These are phyloP conservation scores for Pinna nobilis DNA, from an alignment of 1,140 invertebrate genomes.

Conservation along the genomic window DNA sequence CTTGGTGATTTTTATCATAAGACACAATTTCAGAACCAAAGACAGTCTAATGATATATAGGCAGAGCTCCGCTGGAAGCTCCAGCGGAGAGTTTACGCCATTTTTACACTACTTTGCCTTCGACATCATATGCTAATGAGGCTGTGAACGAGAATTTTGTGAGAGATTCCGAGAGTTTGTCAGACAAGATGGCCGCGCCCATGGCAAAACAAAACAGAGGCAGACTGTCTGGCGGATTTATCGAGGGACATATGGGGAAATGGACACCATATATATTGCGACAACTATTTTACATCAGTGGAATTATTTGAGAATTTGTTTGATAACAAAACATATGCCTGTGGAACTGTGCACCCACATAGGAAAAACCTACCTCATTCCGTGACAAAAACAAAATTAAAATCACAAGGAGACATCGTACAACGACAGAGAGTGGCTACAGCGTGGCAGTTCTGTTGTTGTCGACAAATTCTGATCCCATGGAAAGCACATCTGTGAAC, in stretches of 20 bases:
- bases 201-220: not conserved
- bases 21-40: too few species aligned
- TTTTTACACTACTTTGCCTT: too few species aligned
- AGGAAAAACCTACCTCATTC: not conserved
- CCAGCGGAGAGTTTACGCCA: too few species aligned
- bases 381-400: not conserved
- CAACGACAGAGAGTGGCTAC: not conserved
- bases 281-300: slow-evolving; percentile 14
- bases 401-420: not conserved
- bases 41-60: too few species aligned
- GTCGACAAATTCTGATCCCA: slow-evolving; percentile 7
- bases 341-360: not conserved
- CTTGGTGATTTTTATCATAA: too few species aligned
- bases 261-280: slow-evolving; percentile 5
- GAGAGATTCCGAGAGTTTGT: too few species aligned
- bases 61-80: too few species aligned
- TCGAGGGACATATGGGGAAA: not conserved
- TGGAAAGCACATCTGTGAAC: not conserved
- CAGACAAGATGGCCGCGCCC: too few species aligned
- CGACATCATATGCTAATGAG: too few species aligned
- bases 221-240: not conserved
- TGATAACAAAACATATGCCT: not conserved
- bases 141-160: too few species aligned
- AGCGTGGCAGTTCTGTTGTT: not conserved
- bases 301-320: slow-evolving; percentile 1